These are phyloP conservation scores for Halichoerus grypus DNA, from an alignment of 2,113 vertebrate genomes.

Conservation along the genomic window DNA sequence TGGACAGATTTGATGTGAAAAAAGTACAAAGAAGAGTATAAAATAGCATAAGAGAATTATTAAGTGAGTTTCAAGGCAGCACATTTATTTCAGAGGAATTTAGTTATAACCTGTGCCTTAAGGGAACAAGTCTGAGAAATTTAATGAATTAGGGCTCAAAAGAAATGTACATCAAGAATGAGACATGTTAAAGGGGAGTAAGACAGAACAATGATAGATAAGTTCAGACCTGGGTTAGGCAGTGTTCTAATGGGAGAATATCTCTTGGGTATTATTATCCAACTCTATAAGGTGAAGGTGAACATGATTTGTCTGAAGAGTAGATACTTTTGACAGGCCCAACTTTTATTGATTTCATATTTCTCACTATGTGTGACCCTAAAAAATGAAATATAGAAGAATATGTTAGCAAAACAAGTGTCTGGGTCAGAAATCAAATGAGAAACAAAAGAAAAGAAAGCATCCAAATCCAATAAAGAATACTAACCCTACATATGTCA, in stretches of 20 bases:
- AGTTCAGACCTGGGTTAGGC: background rate
- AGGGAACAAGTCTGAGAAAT: background rate
- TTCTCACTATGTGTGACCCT: background rate
- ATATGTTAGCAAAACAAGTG: conserved; percentile 17
- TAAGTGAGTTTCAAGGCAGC: background rate
- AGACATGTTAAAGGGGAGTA: background rate
- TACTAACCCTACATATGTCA: background rate
- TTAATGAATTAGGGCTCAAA: conserved; percentile 21
- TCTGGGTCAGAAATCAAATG: background rate
- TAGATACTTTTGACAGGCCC: background rate
- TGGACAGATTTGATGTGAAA: background rate
- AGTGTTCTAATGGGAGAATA: conserved; percentile 29
- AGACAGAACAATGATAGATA: conserved; percentile 41
- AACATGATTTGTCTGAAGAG: conserved; percentile 46
- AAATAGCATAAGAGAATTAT: background rate
- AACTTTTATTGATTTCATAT: conserved; percentile 37
- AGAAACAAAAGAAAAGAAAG: background rate
- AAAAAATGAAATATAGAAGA: conserved; percentile 18
- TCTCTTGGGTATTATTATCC: conserved; percentile 41
- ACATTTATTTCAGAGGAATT: background rate
- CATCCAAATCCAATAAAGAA: background rate
- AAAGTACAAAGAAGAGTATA: background rate
- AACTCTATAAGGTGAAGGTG: conserved; percentile 5
- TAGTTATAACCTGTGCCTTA: background rate
- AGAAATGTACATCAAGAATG: background rate